These are phyloP conservation scores for Atta texana DNA, from an alignment of 1,140 invertebrate species.

Conservation along the genomic window DNA sequence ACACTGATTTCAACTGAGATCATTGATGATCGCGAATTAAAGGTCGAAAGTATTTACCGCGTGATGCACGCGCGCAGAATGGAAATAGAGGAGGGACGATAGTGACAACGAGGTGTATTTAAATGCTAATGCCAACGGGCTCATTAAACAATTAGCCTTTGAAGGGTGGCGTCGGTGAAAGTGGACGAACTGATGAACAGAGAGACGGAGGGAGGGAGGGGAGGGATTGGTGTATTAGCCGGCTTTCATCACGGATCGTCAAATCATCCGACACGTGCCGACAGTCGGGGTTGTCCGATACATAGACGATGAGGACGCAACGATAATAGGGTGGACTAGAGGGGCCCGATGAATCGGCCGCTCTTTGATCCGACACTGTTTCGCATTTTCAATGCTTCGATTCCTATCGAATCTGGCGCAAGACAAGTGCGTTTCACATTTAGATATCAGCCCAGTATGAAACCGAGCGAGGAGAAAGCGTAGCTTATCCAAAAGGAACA, in stretches of 20 bases:
- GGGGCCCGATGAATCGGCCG: slow-evolving; percentile 41
- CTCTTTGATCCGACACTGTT: slow-evolving; percentile 71
- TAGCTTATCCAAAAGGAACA: neutral
- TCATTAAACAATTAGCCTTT: slow-evolving; percentile 85
- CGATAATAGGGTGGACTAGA: slow-evolving; percentile 54
- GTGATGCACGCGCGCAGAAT: slow-evolving; percentile 62
- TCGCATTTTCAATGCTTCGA: slow-evolving; percentile 67
- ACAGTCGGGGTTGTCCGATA: slow-evolving; percentile 63
- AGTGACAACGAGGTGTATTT: slow-evolving; percentile 81
- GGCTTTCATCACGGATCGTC: slow-evolving; percentile 81
- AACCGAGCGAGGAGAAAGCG: neutral
- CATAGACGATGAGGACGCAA: slow-evolving; percentile 47
- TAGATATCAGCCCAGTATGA: neutral
- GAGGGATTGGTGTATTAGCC: slow-evolving; percentile 72
- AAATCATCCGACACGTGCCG: slow-evolving; percentile 81
- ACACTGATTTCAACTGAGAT: slow-evolving; percentile 3
- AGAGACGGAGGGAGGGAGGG: neutral
- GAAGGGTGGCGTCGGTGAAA: slow-evolving; percentile 78
- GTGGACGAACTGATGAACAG: slow-evolving; percentile 51
- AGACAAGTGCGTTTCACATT: slow-evolving; percentile 58
- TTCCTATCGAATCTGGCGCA: slow-evolving; percentile 54
- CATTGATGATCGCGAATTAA: slow-evolving; percentile 45
- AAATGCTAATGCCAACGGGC: slow-evolving; percentile 81
- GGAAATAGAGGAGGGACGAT: slow-evolving; percentile 58
- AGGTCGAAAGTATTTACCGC: slow-evolving; percentile 52